phyloP scores from a whole-genome alignment of 2,797 vertebrate genomes.

The Schizopygopsis pylzovi region DNA sequence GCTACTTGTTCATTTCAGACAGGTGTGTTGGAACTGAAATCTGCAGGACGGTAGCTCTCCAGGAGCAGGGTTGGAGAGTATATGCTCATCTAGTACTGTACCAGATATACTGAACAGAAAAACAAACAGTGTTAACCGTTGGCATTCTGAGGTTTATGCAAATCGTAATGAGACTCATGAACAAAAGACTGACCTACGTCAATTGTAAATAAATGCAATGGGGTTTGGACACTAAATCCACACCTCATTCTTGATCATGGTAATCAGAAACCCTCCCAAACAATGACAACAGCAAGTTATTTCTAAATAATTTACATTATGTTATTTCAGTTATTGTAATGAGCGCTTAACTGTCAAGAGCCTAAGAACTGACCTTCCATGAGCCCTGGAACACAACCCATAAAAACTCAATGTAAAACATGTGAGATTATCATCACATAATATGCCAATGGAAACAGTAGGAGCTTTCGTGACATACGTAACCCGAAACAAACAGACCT shows the following conservation, averaged over 20 bases:
- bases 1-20: no score
- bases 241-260: background rate
- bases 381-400: background rate
- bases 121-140: background rate
- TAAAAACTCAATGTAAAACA: background rate
- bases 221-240: background rate
- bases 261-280: constrained; percentile 10
- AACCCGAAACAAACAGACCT: constrained; percentile 76
- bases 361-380: background rate
- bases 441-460: background rate
- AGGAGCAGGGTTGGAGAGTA: background rate
- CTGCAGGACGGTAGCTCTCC: no score
- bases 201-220: background rate
- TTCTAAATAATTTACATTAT: background rate
- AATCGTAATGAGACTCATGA: background rate
- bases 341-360: background rate
- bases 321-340: background rate
- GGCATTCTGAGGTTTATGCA: background rate
- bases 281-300: background rate
- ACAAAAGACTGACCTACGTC: background rate
- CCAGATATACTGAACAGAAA: background rate
- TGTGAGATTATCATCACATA: background rate
- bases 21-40: no score
- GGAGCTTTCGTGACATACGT: background rate
- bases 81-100: background rate